These are phyloP conservation scores for Baccha elongata DNA, from an alignment of 2,888 invertebrate genomes.

Conservation along the genomic window DNA sequence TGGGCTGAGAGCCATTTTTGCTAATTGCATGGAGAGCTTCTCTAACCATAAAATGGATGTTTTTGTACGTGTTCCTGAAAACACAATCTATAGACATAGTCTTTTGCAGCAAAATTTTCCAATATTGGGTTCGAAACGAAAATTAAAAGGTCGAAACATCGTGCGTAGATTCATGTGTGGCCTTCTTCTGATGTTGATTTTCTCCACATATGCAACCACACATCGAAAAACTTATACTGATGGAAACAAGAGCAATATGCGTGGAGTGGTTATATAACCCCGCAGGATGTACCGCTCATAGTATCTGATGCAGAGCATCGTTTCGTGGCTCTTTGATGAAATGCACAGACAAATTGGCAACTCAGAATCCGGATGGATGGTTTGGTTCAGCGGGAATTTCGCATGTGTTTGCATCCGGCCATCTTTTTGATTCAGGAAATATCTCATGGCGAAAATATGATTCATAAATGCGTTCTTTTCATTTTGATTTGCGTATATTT, in stretches of 20 bases:
- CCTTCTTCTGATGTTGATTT: neutral
- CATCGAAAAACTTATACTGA: constrained; percentile 27
- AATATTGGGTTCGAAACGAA: constrained; percentile 47
- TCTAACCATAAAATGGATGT: too few species aligned
- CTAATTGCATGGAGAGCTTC: constrained; percentile 39
- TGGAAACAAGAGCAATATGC: constrained; percentile 10
- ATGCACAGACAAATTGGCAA: too few species aligned
- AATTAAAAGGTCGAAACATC: constrained; percentile 64
- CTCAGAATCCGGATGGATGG: too few species aligned
- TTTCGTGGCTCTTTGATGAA: too few species aligned
- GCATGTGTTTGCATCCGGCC: too few species aligned
- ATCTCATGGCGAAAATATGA: too few species aligned
- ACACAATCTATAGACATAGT: neutral
- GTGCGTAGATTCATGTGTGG: constrained; percentile 45
- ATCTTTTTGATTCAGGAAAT: too few species aligned
- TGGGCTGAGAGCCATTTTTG: neutral
- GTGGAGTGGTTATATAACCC: too few species aligned
- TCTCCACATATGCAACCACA: constrained; percentile 16
- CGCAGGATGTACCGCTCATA: neutral
- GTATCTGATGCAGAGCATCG: neutral
- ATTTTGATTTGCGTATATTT: too few species aligned
- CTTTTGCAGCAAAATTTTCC: constrained; percentile 33
- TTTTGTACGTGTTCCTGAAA: neutral
- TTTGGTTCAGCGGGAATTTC: too few species aligned
- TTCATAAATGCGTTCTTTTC: too few species aligned